Evolutionary conservation across 1,140 invertebrate species (phyloP).

Genomic region (Zaprionus africanus): DNA sequence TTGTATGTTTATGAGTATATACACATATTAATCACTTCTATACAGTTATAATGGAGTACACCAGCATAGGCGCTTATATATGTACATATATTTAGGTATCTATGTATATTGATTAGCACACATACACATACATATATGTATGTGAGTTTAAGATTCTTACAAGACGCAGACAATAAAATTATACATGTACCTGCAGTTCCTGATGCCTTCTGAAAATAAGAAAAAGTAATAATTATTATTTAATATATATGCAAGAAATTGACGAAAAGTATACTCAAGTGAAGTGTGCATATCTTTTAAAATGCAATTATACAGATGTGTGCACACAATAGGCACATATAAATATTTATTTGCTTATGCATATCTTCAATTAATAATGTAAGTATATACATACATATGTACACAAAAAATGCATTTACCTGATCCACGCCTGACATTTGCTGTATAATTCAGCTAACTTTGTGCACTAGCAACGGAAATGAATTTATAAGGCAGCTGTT

Average conservation of each 20-base stretch:
- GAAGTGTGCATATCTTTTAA: constrained; percentile 12
- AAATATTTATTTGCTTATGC: constrained; percentile 13
- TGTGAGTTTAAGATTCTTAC: not conserved
- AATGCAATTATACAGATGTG: constrained; percentile 1
- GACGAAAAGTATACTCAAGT: constrained; percentile 1
- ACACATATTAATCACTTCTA: not conserved
- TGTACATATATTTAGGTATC: constrained; percentile 3
- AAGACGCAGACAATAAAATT: constrained; percentile 22
- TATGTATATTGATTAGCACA: constrained; percentile 18
- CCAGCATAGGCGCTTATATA: not conserved
- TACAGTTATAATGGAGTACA: not conserved
- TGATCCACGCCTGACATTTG: constrained; percentile 83
- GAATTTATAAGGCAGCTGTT: constrained; percentile 22
- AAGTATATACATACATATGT: constrained; percentile 52
- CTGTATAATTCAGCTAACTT: constrained; percentile 66
- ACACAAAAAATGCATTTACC: constrained; percentile 76
- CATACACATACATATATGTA: constrained; percentile 12
- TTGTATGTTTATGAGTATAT: not conserved
- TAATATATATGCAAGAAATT: constrained; percentile 20
- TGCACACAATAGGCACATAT: not conserved
- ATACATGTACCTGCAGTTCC: constrained; percentile 77
- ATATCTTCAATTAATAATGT: constrained; percentile 1
- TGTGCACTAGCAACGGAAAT: constrained; percentile 59
- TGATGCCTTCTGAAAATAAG: constrained; percentile 76
- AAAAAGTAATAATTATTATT: constrained; percentile 33